A percentile compares a stretch with the other conserved stretches of the same genome.
phyloP scores from a whole-genome alignment of 2,113 vertebrate genomes.

The Budorcas taxicolor region DNA sequence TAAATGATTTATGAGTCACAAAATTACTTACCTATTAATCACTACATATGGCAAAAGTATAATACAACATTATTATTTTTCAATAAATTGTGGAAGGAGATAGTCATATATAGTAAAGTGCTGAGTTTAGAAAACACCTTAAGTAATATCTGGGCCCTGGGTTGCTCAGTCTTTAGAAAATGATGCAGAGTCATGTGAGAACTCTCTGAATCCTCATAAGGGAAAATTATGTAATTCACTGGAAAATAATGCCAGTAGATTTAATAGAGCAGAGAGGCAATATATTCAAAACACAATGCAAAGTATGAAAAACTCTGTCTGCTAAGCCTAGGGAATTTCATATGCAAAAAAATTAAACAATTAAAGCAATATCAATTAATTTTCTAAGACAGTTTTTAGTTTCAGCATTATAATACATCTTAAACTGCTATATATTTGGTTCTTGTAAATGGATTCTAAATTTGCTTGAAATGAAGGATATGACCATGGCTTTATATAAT shows the following conservation, averaged over 20 bases:
- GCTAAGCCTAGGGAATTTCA: neutral
- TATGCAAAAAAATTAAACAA: neutral
- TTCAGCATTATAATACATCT: neutral
- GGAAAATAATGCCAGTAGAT: constrained; percentile 31
- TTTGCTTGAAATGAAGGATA: constrained; percentile 20
- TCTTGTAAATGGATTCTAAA: constrained; percentile 34
- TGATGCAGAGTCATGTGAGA: neutral
- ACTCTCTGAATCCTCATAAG: neutral
- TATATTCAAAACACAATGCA: constrained; percentile 29
- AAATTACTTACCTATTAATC: neutral
- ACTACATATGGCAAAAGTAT: neutral
- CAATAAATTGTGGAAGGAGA: neutral
- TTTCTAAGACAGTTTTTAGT: constrained; percentile 43
- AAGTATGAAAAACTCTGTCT: neutral
- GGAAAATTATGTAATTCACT: constrained; percentile 34
- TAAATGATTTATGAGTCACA: neutral
- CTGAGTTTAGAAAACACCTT: constrained; percentile 38
- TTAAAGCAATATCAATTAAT: constrained; percentile 14
- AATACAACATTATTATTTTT: neutral
- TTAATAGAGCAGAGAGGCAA: constrained; percentile 13
- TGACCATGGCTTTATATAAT: neutral
- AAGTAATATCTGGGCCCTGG: neutral
- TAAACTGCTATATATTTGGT: neutral
- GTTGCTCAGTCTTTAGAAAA: constrained; percentile 2
- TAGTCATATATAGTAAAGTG: constrained; percentile 3